phyloP scores from a whole-genome alignment of 2,888 invertebrate species.

The Argynnis bischoffii region DNA sequence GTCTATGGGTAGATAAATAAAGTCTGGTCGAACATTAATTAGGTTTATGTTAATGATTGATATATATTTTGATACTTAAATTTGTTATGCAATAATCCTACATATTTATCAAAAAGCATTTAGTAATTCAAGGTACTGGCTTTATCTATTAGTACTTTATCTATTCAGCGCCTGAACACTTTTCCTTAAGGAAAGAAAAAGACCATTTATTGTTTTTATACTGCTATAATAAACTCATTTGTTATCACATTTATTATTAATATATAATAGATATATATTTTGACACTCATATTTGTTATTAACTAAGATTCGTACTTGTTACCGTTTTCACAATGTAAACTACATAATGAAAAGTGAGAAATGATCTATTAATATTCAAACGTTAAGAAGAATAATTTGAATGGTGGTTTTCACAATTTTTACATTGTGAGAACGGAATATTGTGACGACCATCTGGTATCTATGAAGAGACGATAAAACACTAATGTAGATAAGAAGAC shows the following conservation, averaged over 20 bases:
- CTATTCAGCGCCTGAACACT: neutral
- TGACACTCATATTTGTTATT: constrained; percentile 78
- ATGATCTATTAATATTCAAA: constrained; percentile 40
- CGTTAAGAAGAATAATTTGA: neutral
- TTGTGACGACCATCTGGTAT: constrained; percentile 50
- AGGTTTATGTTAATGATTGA: too few species aligned
- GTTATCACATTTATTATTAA: constrained; percentile 81
- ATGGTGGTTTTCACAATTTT: neutral
- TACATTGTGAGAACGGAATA: constrained; percentile 54
- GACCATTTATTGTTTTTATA: constrained; percentile 54
- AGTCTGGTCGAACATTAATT: too few species aligned
- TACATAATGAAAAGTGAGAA: constrained; percentile 23
- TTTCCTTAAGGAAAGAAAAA: constrained; percentile 40
- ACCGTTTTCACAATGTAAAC: constrained; percentile 58
- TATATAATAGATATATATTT: constrained; percentile 76
- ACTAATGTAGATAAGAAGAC: constrained; percentile 52
- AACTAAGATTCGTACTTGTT: constrained; percentile 71
- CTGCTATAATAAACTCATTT: constrained; percentile 81
- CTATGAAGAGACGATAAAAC: constrained; percentile 66
- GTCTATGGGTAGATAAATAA: too few species aligned
- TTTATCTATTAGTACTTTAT: too few species aligned
- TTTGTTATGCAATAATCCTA: too few species aligned
- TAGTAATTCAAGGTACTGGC: neutral
- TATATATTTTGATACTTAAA: too few species aligned
- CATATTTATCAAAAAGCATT: too few species aligned